Conservation (phyloP, 2,888 invertebrate genomes). For the Drosophila maculinotata region DNA sequence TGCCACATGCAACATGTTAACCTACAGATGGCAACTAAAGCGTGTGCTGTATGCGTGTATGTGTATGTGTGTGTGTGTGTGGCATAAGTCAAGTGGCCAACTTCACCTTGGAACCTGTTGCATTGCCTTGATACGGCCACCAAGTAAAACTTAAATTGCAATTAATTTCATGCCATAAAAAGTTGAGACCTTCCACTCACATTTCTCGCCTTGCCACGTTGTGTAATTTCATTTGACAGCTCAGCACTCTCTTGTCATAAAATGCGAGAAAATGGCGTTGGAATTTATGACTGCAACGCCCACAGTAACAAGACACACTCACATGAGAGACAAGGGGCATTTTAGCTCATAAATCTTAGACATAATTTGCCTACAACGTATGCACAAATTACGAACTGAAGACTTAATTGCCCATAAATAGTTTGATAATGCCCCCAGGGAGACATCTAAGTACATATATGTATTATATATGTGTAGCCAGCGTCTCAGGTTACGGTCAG, state of each 20-base stretch:
- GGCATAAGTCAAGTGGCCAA: constrained; percentile 53
- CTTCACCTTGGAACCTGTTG: constrained; percentile 73
- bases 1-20: constrained; percentile 70
- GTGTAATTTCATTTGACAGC: constrained; percentile 54
- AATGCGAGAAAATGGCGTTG: constrained; percentile 54
- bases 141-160: constrained; percentile 45
- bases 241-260: constrained; percentile 52
- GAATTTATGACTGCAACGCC: constrained; percentile 51
- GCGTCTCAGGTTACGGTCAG: constrained; percentile 64
- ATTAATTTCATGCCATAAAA: constrained; percentile 65
- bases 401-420: constrained; percentile 74
- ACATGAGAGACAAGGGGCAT: constrained; percentile 15
- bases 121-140: constrained; percentile 44
- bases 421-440: constrained; percentile 61
- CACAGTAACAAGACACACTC: constrained; percentile 10
- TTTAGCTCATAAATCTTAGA: constrained; percentile 62
- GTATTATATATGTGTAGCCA: background rate
- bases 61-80: constrained; percentile 5
- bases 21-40: no score
- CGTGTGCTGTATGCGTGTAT: constrained; percentile 22
- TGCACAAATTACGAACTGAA: constrained; percentile 71
- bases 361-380: constrained; percentile 66
- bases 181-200: constrained; percentile 40
- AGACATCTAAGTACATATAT: constrained; percentile 6
- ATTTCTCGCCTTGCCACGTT: constrained; percentile 22